phyloP scores from a whole-genome alignment of 1,140 invertebrate genomes.

The silkworm (Bombyx mori) region ASM3026992v2 NC_085119.1:17371001-17371500 shows the following conservation, averaged over 20 bases:
- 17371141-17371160: not conserved
- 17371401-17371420: not conserved
- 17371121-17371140: not conserved
- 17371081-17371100: too few species aligned
- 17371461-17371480: too few species aligned
- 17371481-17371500: too few species aligned
- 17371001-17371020: too few species aligned
- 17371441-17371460: too few species aligned
- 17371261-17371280: not conserved
- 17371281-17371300: constrained; percentile 1
- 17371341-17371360: constrained; percentile 3
- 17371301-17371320: constrained; percentile 3
- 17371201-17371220: constrained; percentile 2
- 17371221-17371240: not conserved
- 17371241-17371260: not conserved
- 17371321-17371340: constrained; percentile 6
- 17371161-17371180: not conserved
- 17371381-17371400: not conserved
- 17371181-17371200: constrained; percentile 2
- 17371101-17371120: not conserved
- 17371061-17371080: too few species aligned
- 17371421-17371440: too few species aligned
- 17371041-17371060: too few species aligned
- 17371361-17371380: not conserved
- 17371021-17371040: too few species aligned